phyloP scores from a whole-genome alignment of 2,797 vertebrate genomes.

The Peromyscus attwateri region DNA sequence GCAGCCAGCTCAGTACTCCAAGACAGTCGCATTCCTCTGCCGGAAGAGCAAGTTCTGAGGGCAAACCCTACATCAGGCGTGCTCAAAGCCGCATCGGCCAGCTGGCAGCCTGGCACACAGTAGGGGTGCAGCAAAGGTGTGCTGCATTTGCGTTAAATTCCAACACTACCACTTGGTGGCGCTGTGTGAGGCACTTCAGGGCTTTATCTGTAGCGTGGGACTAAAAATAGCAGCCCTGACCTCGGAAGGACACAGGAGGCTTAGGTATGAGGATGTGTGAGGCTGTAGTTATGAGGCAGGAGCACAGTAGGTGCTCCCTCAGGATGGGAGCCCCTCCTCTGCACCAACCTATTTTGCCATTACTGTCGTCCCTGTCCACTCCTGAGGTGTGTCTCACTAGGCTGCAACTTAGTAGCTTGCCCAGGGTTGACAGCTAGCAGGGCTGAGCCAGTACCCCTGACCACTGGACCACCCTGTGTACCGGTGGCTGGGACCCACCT shows the following conservation, averaged over 20 bases:
- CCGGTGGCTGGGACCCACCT: neutral
- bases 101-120: neutral
- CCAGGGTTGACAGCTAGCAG: neutral
- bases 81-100: neutral
- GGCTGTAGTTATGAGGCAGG: neutral
- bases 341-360: neutral
- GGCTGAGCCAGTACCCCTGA: neutral
- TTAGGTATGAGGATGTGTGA: neutral
- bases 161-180: neutral
- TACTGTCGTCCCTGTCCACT: neutral
- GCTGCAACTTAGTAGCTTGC: neutral
- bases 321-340: neutral
- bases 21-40: neutral
- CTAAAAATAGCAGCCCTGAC: neutral
- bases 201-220: slow-evolving; percentile 23
- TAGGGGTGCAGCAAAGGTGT: accelerated
- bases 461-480: neutral
- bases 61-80: neutral
- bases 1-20: neutral
- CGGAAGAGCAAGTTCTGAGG: neutral
- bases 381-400: neutral
- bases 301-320: too few species aligned
- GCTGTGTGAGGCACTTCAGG: neutral
- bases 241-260: neutral
- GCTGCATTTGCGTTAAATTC: neutral